Percentiles rank a stretch among this genome's conserved stretches.
These are phyloP conservation scores for Drosophila aff. DNA, from an alignment of 1,140 invertebrate genomes.

Conservation along the genomic window DNA sequence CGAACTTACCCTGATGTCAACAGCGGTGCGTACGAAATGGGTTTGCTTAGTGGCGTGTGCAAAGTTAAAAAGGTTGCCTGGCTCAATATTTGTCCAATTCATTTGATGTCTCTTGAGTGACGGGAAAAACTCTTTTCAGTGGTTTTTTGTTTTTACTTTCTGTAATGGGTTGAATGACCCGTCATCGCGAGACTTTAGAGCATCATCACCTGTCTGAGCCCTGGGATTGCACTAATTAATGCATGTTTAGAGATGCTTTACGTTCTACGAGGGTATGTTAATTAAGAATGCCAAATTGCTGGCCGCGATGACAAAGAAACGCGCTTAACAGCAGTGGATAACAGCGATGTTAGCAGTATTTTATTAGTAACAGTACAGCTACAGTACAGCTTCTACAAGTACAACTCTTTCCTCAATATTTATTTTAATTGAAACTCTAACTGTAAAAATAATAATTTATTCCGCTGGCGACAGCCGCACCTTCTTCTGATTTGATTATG, in stretches of 20 bases:
- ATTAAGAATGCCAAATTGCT: conserved; percentile 45
- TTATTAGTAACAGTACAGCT: conserved; percentile 9
- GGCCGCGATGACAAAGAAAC: conserved; percentile 3
- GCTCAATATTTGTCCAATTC: conserved; percentile 62
- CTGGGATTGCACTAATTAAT: conserved; percentile 40
- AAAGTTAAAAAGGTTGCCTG: conserved; percentile 55
- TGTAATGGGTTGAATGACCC: conserved; percentile 60
- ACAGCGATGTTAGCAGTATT: conserved; percentile 17
- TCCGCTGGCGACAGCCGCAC: conserved; percentile 43
- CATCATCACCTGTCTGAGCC: conserved; percentile 56
- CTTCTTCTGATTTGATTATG: conserved; percentile 69
- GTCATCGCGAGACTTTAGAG: conserved; percentile 3
- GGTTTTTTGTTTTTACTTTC: conserved; percentile 12
- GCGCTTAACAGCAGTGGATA: conserved; percentile 10
- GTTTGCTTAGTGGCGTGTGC: conserved; percentile 64
- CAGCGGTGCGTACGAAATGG: conserved; percentile 45
- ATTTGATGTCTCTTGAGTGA: conserved; percentile 46
- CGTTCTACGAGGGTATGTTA: conserved; percentile 36
- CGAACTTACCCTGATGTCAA: conserved; percentile 40
- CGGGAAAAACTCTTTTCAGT: conserved; percentile 30
- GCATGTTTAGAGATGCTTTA: conserved; percentile 43
- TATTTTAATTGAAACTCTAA: not conserved
- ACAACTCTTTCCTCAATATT: not conserved
- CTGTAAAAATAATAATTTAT: conserved; percentile 5
- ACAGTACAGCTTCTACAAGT: not conserved